Evolutionary conservation across 2,797 vertebrate species (phyloP).

Genomic region (Natrix natrix): DNA sequence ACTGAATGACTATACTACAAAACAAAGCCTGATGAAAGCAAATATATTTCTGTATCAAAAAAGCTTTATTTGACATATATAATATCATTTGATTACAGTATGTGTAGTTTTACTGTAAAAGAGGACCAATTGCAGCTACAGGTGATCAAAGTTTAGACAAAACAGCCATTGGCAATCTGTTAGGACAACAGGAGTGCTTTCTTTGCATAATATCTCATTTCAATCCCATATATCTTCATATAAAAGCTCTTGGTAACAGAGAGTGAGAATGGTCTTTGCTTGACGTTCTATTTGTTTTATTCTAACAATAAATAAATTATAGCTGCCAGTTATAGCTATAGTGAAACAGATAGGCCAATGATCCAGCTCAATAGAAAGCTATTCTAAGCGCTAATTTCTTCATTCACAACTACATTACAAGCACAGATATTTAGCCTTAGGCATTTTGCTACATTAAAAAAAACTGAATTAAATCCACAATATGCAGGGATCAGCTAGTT

Average conservation of each 20-base stretch:
- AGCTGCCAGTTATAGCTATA: background rate
- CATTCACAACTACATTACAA: background rate
- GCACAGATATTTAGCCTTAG: background rate
- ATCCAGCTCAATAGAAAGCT: background rate
- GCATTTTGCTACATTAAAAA: background rate
- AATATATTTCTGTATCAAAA: background rate
- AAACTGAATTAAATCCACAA: background rate
- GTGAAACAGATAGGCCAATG: background rate
- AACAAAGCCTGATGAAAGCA: background rate
- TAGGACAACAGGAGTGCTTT: background rate
- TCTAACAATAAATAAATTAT: background rate
- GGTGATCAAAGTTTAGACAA: background rate
- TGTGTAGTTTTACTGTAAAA: background rate
- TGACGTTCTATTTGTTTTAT: background rate
- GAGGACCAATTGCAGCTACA: background rate
- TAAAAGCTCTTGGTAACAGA: background rate
- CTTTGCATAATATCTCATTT: background rate
- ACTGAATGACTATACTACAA: background rate
- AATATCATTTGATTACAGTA: background rate
- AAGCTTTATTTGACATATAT: background rate
- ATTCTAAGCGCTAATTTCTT: background rate
- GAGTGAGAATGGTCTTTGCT: background rate
- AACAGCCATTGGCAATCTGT: background rate
- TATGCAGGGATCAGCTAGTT: background rate
- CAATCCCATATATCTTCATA: background rate